Percentiles rank a stretch among this genome's conserved stretches.
Evolutionary conservation across 2,113 vertebrate species (phyloP).

Genomic region (Rynchops niger): DNA sequence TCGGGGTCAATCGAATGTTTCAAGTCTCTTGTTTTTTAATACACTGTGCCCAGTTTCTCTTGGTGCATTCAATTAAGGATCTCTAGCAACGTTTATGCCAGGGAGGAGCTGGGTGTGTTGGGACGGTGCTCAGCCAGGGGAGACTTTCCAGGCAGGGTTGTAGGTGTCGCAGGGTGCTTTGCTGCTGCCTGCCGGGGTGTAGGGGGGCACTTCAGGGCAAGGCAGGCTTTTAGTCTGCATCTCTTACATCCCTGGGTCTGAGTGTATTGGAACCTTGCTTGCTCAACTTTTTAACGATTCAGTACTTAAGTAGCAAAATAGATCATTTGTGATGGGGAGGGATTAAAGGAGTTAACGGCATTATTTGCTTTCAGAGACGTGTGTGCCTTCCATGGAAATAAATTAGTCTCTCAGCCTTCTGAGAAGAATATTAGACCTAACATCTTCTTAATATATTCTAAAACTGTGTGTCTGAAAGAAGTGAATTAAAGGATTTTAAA

Average conservation of each 20-base stretch:
- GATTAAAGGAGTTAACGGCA: constrained; percentile 56
- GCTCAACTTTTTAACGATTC: not conserved
- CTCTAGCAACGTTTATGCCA: not conserved
- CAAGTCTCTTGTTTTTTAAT: not conserved
- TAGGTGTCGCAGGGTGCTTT: fast-evolving
- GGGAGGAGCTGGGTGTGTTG: not conserved
- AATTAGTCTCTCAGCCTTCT: constrained; percentile 51
- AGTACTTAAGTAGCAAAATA: not conserved
- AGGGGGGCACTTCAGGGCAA: not conserved
- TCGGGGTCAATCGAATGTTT: not conserved
- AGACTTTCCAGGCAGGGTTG: not conserved
- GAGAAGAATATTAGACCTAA: constrained; percentile 38
- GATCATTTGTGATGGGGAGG: not conserved
- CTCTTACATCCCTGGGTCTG: not conserved
- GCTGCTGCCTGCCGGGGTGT: not conserved
- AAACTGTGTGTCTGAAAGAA: constrained; percentile 35
- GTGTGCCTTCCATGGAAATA: not conserved
- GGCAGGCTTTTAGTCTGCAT: not conserved
- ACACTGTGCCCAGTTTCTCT: fast-evolving
- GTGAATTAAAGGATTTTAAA: constrained; percentile 59
- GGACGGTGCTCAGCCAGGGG: fast-evolving
- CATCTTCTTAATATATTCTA: constrained; percentile 50
- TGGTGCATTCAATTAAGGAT: not conserved
- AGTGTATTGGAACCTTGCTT: not conserved
- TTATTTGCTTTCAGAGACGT: constrained; percentile 33